These are phyloP conservation scores for Cettia cetti DNA, from an alignment of 2,113 vertebrate species.

Conservation along the genomic window DNA sequence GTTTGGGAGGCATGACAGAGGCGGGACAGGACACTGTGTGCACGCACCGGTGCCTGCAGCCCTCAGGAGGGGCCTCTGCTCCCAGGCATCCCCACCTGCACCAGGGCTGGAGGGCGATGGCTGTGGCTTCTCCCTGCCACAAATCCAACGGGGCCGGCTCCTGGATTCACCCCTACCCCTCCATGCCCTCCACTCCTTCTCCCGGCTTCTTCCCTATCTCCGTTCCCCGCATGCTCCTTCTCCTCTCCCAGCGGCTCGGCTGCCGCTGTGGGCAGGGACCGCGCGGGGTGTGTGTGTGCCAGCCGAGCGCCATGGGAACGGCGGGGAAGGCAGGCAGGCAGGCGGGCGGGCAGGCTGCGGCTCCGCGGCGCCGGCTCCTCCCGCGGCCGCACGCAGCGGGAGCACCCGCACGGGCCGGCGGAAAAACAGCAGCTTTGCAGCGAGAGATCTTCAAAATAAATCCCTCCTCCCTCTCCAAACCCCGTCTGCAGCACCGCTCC, in stretches of 20 bases:
- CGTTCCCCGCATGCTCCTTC: background rate
- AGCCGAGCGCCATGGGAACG: constrained; percentile 58
- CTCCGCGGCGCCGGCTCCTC: constrained; percentile 15
- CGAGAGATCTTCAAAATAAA: background rate
- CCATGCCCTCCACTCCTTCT: background rate
- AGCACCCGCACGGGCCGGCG: background rate
- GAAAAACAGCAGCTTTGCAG: background rate
- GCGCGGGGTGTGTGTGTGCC: constrained; percentile 2
- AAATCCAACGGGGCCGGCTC: accelerated
- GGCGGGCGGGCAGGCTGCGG: background rate
- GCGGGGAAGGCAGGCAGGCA: too few species aligned
- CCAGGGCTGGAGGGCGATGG: accelerated
- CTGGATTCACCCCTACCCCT: background rate
- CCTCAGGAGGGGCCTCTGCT: background rate
- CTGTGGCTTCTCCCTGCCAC: background rate
- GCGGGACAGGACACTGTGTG: background rate
- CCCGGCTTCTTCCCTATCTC: background rate
- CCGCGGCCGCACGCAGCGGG: background rate
- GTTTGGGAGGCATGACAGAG: accelerated
- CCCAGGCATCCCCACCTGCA: background rate
- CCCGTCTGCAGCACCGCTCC: background rate
- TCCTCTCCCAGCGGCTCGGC: constrained; percentile 6
- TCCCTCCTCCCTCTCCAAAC: background rate
- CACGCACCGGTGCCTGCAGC: background rate
- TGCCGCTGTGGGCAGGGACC: constrained; percentile 44